Conservation (phyloP, 2,888 invertebrate species). For the Drosophila macrospina region DNA sequence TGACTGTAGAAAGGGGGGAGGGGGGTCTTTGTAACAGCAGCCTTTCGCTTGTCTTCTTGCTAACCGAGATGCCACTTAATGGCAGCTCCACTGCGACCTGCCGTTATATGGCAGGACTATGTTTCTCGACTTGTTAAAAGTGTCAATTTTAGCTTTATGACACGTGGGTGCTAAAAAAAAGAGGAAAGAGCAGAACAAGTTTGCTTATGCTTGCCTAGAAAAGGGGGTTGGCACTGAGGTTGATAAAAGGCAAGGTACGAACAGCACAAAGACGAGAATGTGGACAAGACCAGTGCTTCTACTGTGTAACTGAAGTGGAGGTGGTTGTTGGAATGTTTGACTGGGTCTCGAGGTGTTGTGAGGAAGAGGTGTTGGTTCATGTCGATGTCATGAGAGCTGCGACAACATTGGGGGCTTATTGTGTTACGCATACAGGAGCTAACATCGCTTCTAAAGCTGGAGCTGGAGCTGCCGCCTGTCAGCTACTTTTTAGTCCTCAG, state of each 20-base stretch:
- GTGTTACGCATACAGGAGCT: conserved; percentile 63
- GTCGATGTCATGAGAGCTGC: conserved; percentile 62
- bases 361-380: conserved; percentile 25
- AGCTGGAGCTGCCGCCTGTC: conserved; percentile 49
- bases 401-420: conserved; percentile 65
- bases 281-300: conserved; percentile 19
- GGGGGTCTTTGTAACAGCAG: conserved; percentile 19
- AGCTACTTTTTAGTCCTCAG: conserved; percentile 67
- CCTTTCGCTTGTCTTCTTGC: conserved; percentile 69
- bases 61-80: conserved; percentile 73
- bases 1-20: conserved; percentile 1
- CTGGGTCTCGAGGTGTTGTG: conserved; percentile 5
- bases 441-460: conserved; percentile 9
- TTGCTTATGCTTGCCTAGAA: conserved; percentile 65
- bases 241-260: conserved; percentile 36
- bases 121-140: conserved; percentile 74
- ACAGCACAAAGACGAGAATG: conserved; percentile 16
- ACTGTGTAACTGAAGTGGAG: conserved; percentile 12
- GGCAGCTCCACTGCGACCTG: conserved; percentile 32
- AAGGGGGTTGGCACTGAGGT: conserved; percentile 2
- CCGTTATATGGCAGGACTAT: conserved; percentile 61
- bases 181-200: conserved; percentile 40
- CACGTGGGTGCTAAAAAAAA: conserved; percentile 47
- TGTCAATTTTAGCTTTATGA: conserved; percentile 77
- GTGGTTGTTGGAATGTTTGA: neutral